Percentiles rank a stretch among this genome's conserved stretches.
phyloP scores from a whole-genome alignment of 2,113 vertebrate species.

The Corythornis madagascariensis region DNA sequence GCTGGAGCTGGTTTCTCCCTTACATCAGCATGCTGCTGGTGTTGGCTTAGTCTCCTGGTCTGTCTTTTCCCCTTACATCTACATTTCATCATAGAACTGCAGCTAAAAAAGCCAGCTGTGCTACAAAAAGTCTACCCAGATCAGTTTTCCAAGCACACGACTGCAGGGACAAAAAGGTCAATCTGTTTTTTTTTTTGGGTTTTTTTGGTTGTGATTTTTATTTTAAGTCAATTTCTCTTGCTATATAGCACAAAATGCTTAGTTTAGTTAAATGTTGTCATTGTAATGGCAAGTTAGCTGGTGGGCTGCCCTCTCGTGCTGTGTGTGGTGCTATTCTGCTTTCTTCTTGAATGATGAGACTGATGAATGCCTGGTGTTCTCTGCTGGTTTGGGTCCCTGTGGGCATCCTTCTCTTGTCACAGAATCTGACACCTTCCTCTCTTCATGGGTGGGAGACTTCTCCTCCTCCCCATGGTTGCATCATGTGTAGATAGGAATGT shows the following conservation, averaged over 20 bases:
- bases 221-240: neutral
- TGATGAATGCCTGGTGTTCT: neutral
- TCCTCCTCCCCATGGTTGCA: neutral
- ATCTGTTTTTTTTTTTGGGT: neutral
- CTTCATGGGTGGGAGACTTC: fast-evolving
- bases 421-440: neutral
- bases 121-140: neutral
- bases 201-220: neutral
- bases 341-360: neutral
- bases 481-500: neutral
- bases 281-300: neutral
- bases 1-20: neutral
- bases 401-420: neutral
- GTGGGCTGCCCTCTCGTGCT: neutral
- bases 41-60: neutral
- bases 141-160: neutral
- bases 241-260: neutral
- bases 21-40: neutral
- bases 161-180: neutral
- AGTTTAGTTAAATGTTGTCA: neutral
- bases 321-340: neutral
- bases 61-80: fast-evolving
- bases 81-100: neutral
- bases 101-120: neutral
- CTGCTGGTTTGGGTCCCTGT: neutral